Base-by-base conservation (phyloP, 2,113 vertebrate species). In the Sylvicapra grimmia region DNA sequence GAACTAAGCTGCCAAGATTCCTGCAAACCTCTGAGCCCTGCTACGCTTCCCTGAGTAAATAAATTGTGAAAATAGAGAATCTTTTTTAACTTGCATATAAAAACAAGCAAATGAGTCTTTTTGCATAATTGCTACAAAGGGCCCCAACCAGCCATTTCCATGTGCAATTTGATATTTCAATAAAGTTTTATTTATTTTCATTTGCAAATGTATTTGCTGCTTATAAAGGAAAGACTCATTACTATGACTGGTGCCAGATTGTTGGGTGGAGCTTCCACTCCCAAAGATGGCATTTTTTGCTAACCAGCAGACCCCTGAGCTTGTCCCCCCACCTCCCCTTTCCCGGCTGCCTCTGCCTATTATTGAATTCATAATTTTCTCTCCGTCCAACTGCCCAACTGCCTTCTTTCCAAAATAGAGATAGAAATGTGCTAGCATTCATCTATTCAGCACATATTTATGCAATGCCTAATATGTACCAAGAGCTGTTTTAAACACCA, bases 111-210 rank as follows among this genome's bases (percentile, higher is more conserved):
- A 98, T 98, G 40, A 98, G 63, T 90, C 86, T 98, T 96, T 97
- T 97, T 97, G 53, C 65, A 36, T 98, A 98, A 98, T 98, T 98
- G 97, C 97, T 96, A 94, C 96, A 97, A 97, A 98, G 97, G 96
- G 97, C 80, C 91, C 95, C 51, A 98, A 98, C 10, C 94, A 98
- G 87, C 79, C 96, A 94, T 98, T 98, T 97, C 95, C 91, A 98
- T 98, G 97, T 98, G 98, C 92, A 96, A 97, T 98, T 99, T 97
- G 96, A 83, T 98, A 98, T 98, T 98, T 99, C 98, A 98, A 98
- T 98, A 98, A 98, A 98, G 96, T 97, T 98, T 98, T 98, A 98
- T 98, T 98, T 98, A 98, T 98, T 98, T 98, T 98, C 80, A 96
- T 98, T 98, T 98, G 90, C 53, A 96, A 98, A 96, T 83, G 59